Evolutionary conservation across 2,888 invertebrate species (phyloP).

Genomic region (Gibbula magus): DNA sequence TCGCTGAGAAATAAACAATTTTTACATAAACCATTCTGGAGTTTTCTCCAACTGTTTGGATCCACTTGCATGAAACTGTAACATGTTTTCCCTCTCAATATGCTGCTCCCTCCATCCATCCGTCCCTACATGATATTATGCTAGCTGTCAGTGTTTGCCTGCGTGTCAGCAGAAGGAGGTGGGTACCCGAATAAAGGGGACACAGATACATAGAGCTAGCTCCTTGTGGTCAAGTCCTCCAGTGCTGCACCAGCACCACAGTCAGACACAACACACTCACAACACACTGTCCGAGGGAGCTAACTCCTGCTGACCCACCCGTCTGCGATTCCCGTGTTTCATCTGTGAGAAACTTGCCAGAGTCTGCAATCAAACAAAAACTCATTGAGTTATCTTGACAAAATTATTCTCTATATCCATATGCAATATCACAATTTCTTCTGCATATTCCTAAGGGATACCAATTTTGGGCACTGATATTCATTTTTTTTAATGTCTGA

Average conservation of each 20-base stretch:
- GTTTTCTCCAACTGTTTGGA: no score
- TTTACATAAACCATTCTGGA: no score
- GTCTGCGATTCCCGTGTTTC: neutral
- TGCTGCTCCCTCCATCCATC: no score
- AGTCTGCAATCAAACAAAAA: neutral
- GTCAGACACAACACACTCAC: slow-evolving; percentile 7
- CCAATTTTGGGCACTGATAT: neutral
- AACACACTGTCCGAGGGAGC: neutral
- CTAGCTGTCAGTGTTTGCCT: no score
- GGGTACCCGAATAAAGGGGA: no score
- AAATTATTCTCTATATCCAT: neutral
- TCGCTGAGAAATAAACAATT: no score
- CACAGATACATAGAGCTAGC: no score
- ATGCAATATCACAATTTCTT: neutral
- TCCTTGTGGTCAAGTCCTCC: slow-evolving; percentile 1
- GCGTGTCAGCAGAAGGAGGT: no score
- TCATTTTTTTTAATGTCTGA: neutral
- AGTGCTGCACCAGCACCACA: neutral
- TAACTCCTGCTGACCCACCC: neutral
- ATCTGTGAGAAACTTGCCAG: slow-evolving; percentile 1
- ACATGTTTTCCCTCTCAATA: no score
- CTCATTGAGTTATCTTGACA: neutral
- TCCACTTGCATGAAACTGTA: no score
- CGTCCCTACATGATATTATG: no score
- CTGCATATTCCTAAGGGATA: neutral